Evolutionary conservation across 92 coral and sea anemone species (phyloP).

Genomic region (Paramuricea clavata): DNA sequence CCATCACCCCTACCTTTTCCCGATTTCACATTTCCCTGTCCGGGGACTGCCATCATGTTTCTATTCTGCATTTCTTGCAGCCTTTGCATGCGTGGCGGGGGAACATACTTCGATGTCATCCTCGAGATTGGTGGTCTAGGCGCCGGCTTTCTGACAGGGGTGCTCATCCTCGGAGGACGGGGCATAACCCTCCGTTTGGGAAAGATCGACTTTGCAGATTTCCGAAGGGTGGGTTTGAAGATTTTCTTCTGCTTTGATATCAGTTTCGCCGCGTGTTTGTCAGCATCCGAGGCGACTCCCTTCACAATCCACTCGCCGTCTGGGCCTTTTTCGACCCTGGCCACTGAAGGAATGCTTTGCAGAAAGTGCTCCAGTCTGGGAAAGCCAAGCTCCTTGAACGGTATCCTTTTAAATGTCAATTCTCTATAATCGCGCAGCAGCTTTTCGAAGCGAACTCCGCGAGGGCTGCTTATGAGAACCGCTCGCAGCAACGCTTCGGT

Average conservation of each 20-base stretch:
- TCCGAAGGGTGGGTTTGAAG: conserved; percentile 81
- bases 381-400: conserved; percentile 78
- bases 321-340: conserved; percentile 67
- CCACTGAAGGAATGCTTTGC: conserved; percentile 87
- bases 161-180: background rate
- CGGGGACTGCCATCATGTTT: background rate
- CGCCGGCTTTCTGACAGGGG: background rate
- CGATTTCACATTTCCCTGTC: background rate
- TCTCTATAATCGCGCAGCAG: conserved; percentile 79
- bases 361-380: conserved; percentile 76
- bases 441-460: conserved; percentile 80
- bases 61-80: background rate
- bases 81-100: background rate
- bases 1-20: background rate
- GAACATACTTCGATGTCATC: background rate
- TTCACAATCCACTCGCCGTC: conserved; percentile 82
- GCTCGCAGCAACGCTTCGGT: conserved; percentile 91
- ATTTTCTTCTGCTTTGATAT: conserved; percentile 93
- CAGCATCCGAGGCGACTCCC: conserved; percentile 88
- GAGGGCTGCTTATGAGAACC: conserved; percentile 93
- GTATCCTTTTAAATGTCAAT: conserved; percentile 76
- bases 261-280: conserved; percentile 91
- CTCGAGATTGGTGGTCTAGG: background rate
- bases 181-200: conserved; percentile 54
- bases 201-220: conserved; percentile 64